A percentile compares a stretch with the other conserved stretches of the same genome.
phyloP scores from a whole-genome alignment of 2,888 invertebrate genomes.

The Teleiodes luculella region DNA sequence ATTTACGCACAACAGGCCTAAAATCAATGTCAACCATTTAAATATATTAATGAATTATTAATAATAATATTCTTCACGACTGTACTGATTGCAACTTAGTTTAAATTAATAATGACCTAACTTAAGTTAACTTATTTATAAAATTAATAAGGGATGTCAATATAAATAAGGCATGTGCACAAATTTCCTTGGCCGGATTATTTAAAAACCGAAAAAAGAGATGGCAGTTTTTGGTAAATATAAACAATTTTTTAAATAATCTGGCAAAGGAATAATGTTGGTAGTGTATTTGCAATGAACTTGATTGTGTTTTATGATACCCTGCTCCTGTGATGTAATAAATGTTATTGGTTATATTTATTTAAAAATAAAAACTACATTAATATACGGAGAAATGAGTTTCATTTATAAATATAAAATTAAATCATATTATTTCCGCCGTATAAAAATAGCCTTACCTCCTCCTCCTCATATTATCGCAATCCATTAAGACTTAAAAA shows the following conservation, averaged over 20 bases:
- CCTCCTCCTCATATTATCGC: neutral
- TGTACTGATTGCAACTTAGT: constrained; percentile 32
- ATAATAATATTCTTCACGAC: constrained; percentile 30
- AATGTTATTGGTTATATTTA: constrained; percentile 79
- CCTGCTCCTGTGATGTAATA: constrained; percentile 79
- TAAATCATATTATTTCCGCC: neutral
- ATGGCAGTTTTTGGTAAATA: neutral
- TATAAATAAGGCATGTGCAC: constrained; percentile 53
- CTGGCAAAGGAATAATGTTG: constrained; percentile 25
- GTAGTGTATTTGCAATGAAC: constrained; percentile 52
- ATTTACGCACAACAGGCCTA: too few species aligned
- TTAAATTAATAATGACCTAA: constrained; percentile 34
- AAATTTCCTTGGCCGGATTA: constrained; percentile 30
- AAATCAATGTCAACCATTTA: too few species aligned
- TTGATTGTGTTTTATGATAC: constrained; percentile 70
- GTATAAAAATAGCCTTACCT: neutral
- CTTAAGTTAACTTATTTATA: constrained; percentile 55
- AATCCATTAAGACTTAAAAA: too few species aligned
- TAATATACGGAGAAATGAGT: constrained; percentile 55
- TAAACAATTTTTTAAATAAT: neutral
- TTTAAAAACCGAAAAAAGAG: constrained; percentile 12
- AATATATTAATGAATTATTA: too few species aligned
- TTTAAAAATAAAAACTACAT: constrained; percentile 76
- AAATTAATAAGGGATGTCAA: constrained; percentile 63
- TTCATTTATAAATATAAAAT: neutral